Evolutionary conservation across 2,113 vertebrate species (phyloP).

Genomic region (Raja brachyura): DNA sequence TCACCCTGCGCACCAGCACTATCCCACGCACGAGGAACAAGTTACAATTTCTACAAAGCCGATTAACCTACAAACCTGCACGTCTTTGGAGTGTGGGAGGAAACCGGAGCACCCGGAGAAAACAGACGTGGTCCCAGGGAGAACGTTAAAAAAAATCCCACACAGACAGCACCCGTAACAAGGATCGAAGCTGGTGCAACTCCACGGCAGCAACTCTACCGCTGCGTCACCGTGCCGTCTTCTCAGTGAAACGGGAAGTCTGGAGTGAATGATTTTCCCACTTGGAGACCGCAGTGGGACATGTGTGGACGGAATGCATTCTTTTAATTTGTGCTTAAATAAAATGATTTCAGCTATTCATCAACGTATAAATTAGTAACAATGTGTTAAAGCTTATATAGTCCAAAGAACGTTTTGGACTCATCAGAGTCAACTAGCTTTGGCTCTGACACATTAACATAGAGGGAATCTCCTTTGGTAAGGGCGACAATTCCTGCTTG

Average conservation of each 20-base stretch:
- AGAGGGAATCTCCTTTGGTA: slow-evolving; percentile 52
- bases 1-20: no score
- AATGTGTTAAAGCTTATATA: slow-evolving; percentile 57
- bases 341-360: not conserved
- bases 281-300: not conserved
- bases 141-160: no score
- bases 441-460: slow-evolving; percentile 57
- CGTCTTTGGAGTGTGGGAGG: no score
- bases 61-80: no score
- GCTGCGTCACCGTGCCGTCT: no score
- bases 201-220: no score
- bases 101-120: no score
- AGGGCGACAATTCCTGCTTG: slow-evolving; percentile 60
- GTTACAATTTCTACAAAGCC: no score
- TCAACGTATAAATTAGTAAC: not conserved
- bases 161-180: no score
- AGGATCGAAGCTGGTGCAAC: no score
- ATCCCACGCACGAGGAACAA: no score
- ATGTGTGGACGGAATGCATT: not conserved
- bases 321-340: not conserved
- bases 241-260: not conserved
- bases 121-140: no score
- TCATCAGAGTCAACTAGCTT: slow-evolving; percentile 59
- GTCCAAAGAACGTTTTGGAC: slow-evolving; percentile 63
- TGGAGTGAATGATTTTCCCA: not conserved